Percentiles rank a stretch among this genome's conserved stretches.
Evolutionary conservation across 2,888 invertebrate genomes (phyloP).

Genomic region (Sussaba pulchella): DNA sequence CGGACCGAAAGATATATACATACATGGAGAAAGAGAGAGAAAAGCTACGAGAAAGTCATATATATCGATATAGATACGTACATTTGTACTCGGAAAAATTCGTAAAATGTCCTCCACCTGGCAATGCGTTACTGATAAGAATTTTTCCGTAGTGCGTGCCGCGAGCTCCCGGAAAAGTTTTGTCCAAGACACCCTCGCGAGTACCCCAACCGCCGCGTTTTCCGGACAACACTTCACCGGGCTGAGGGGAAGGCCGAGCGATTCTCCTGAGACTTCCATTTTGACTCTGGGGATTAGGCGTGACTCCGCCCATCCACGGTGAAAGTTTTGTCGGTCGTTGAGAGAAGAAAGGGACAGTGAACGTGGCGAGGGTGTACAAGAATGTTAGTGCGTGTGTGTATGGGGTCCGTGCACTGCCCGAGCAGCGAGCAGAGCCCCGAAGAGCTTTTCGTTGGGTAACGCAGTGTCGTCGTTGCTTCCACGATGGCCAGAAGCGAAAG

Average conservation of each 20-base stretch:
- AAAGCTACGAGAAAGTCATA: too few relatives aligned
- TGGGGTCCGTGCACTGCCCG: constrained; percentile 1
- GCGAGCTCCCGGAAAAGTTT: constrained; percentile 74
- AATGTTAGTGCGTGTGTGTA: constrained; percentile 36
- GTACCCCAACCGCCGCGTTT: constrained; percentile 65
- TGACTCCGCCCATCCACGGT: constrained; percentile 83
- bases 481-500: constrained; percentile 80
- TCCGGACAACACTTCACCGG: constrained; percentile 65
- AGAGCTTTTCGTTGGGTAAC: constrained; percentile 39
- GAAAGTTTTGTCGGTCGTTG: constrained; percentile 75
- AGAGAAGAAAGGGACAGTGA: constrained; percentile 43
- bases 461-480: constrained; percentile 63
- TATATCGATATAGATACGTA: too few relatives aligned
- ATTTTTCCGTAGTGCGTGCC: constrained; percentile 25
- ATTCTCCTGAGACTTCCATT: constrained; percentile 84
- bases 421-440: too few relatives aligned
- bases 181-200: constrained; percentile 74
- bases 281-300: constrained; percentile 84
- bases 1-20: too few relatives aligned
- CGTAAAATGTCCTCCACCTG: constrained; percentile 77
- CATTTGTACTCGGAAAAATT: constrained; percentile 70
- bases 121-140: constrained; percentile 75
- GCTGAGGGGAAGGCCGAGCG: constrained; percentile 55
- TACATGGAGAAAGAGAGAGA: too few relatives aligned
- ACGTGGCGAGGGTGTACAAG: constrained; percentile 36